Evolutionary conservation across 1,140 invertebrate genomes (phyloP), one percentile per base, ranked within the genome.

Genomic region (Panulirus ornatus): DNA sequence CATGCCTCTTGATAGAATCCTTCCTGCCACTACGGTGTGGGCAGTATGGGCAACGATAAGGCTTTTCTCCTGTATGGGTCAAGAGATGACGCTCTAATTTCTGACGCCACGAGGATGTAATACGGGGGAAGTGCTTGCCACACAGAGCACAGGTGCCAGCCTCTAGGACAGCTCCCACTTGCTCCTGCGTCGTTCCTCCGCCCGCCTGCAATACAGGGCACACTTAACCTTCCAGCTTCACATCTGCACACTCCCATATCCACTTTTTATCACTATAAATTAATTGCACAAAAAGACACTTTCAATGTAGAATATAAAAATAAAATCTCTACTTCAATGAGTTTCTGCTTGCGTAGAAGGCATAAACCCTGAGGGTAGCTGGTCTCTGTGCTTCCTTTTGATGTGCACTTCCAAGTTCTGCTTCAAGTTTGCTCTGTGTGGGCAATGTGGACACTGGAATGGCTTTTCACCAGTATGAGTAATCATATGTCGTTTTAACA

Each of bases 331-430:
- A 27, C 34, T 76, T 89, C 70, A 89, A 30, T 2, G 79, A 83
- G 79, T 73, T 88, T 88, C 86, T 58, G 79, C 44, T 75, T 44
- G 70, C 38, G 38, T 63, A 38, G 79, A 83, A 75, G 79, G 79
- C 78, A 73, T 81, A 22, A 63, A 82, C 47, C 47, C 88, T 76
- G 88, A 63, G 63, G 82, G 54, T 51, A 91, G 63, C 82, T 89
- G 66, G 42, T 85, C 75, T 81, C 58, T 91, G 78, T 92, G 91
- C 84, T 92, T 92, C 40, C 91, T 82, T 90, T 92, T 92, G 79
- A 92, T 92, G 70, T 92, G 91, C 82, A 92, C 90, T 81, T 92
- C 91, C 70, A 92, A 71, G 91, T 92, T 92, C 54, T 83, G 88
- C 40, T 89, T 89, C 38, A 89, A 36, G 79, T 89, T 89, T 38